phyloP scores from a whole-genome alignment of 92 coral and sea anemone species.

The Hydrozoanthus gracilis region DNA sequence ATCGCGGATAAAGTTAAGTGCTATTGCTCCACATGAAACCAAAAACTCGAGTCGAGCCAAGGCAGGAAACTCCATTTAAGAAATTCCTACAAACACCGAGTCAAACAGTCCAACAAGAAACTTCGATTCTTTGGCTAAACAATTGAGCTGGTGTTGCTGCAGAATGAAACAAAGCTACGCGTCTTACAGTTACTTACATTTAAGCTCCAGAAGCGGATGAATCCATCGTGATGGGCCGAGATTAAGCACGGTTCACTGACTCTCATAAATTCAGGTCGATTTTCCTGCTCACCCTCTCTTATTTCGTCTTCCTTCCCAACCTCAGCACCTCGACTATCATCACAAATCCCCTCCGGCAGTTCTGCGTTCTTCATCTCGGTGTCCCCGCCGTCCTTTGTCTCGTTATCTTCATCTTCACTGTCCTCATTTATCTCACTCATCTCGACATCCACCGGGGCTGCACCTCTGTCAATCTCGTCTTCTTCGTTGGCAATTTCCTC shows the following conservation, averaged over 20 bases:
- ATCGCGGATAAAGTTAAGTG: too few species aligned
- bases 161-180: too few species aligned
- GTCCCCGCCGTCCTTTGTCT: conserved; percentile 36
- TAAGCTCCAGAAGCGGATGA: conserved; percentile 89
- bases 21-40: too few species aligned
- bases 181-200: conserved; percentile 65
- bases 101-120: too few species aligned
- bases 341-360: neutral
- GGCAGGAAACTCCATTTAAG: too few species aligned
- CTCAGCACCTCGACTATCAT: conserved; percentile 9
- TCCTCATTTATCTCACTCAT: conserved; percentile 46
- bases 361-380: conserved; percentile 24
- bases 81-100: too few species aligned
- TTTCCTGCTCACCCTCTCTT: conserved; percentile 6
- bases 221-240: conserved; percentile 94
- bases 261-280: conserved; percentile 63
- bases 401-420: conserved; percentile 26
- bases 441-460: conserved; percentile 47
- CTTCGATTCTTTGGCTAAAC: too few species aligned
- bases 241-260: conserved; percentile 86
- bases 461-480: conserved; percentile 37
- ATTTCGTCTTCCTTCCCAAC: conserved; percentile 18
- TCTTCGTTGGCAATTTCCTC: conserved; percentile 43
- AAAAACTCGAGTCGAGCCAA: too few species aligned
- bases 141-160: too few species aligned